Conservation (phyloP, 2,888 invertebrate genomes). For the Trimorus sp. region DNA sequence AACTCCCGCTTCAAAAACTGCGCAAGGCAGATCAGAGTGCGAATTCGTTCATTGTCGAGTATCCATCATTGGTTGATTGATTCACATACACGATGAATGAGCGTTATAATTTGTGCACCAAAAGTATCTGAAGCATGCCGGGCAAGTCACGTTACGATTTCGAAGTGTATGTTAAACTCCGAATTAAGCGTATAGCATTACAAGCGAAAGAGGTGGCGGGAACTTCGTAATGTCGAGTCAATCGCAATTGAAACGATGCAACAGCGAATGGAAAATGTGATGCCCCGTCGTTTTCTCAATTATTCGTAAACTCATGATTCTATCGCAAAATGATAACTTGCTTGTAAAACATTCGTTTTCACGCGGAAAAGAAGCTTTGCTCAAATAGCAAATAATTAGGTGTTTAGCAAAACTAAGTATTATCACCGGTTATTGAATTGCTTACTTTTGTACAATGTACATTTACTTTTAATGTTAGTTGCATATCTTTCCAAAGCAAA, state of each 20-base stretch:
- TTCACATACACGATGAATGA: slow-evolving; percentile 12
- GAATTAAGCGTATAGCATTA: no score
- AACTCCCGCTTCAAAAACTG: background rate
- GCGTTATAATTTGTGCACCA: slow-evolving; percentile 28
- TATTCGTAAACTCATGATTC: slow-evolving; percentile 13
- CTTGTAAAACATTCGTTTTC: slow-evolving; percentile 37
- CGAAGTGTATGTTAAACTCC: no score
- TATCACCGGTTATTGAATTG: slow-evolving; percentile 12
- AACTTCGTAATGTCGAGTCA: background rate
- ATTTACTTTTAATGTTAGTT: slow-evolving; percentile 19
- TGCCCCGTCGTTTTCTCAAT: slow-evolving; percentile 5
- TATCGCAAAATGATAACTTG: slow-evolving; percentile 20
- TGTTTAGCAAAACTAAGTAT: slow-evolving; percentile 40
- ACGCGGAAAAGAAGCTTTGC: slow-evolving; percentile 44
- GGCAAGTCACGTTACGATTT: no score
- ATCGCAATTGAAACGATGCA: background rate
- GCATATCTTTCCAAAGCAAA: slow-evolving; percentile 41
- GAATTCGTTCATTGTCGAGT: slow-evolving; percentile 1
- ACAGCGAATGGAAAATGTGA: slow-evolving; percentile 1
- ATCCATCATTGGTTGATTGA: slow-evolving; percentile 1
- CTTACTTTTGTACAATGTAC: slow-evolving; percentile 30
- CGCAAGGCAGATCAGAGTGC: background rate
- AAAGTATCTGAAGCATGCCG: slow-evolving; percentile 10
- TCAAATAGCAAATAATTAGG: slow-evolving; percentile 55
- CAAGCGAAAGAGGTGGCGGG: background rate